Conservation (phyloP, 1,140 invertebrate genomes). For the Plectrocnemia conspersa region DNA sequence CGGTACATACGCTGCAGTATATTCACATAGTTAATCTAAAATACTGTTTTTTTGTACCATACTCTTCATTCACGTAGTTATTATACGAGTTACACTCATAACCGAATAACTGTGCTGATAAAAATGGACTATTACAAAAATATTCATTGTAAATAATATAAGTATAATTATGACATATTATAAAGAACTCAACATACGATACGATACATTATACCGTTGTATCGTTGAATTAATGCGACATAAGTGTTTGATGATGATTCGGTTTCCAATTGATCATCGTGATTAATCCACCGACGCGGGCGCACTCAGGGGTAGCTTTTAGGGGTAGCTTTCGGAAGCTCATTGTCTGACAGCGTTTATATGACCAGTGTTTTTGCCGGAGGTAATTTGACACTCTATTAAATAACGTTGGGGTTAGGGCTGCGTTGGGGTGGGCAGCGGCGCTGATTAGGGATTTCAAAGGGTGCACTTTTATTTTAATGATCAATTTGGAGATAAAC, state of each 20-base stretch:
- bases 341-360: slow-evolving; percentile 4
- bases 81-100: too few species aligned
- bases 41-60: too few species aligned
- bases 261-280: slow-evolving; percentile 1
- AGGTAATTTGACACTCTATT: slow-evolving; percentile 26
- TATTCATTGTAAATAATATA: too few species aligned
- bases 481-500: slow-evolving; percentile 20
- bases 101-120: too few species aligned
- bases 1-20: too few species aligned
- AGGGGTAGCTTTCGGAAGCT: not conserved
- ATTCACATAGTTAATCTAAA: too few species aligned
- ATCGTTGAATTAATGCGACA: too few species aligned
- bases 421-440: not conserved
- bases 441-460: slow-evolving; percentile 8
- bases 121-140: too few species aligned
- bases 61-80: too few species aligned
- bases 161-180: too few species aligned
- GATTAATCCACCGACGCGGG: not conserved
- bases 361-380: slow-evolving; percentile 15
- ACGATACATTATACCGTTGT: too few species aligned
- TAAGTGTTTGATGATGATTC: not conserved
- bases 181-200: too few species aligned
- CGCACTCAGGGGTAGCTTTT: not conserved
- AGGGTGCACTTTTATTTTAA: slow-evolving; percentile 23
- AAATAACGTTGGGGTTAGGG: slow-evolving; percentile 14